These are phyloP conservation scores for Eonycteris spelaea DNA, from an alignment of 2,113 vertebrate genomes.

Conservation along the genomic window DNA sequence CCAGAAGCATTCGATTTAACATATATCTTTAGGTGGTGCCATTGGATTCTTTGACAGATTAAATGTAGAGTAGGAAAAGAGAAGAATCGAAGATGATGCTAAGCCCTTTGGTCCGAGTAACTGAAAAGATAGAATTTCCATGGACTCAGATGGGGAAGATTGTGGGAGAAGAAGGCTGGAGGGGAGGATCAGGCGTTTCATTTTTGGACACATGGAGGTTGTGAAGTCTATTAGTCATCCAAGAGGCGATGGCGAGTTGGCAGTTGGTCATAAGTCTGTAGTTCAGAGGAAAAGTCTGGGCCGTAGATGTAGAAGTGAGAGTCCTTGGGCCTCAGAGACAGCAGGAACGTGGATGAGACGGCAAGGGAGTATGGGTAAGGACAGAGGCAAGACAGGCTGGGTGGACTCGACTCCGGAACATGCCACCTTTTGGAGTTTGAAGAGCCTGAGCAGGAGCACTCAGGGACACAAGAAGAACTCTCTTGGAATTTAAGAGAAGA, in stretches of 20 bases:
- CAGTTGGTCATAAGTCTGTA: no score
- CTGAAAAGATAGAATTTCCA: background rate
- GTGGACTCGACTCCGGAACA: no score
- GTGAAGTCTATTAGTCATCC: background rate
- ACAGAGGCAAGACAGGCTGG: background rate
- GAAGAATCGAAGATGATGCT: background rate
- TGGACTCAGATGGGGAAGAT: background rate
- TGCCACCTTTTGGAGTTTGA: background rate
- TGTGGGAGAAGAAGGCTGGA: background rate
- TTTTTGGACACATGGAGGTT: background rate
- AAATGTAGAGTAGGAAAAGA: background rate
- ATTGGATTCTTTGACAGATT: background rate
- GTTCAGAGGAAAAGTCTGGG: background rate
- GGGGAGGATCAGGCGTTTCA: background rate
- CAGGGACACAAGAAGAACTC: background rate
- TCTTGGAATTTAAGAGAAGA: background rate
- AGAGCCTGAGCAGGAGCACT: background rate
- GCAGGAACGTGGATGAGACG: accelerated
- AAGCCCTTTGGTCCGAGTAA: background rate
- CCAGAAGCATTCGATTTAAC: background rate
- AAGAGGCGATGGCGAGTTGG: background rate
- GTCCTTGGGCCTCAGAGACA: background rate
- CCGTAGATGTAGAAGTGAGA: background rate
- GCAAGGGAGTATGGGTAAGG: background rate
- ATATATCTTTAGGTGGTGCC: background rate